Percentiles rank a stretch among this genome's conserved stretches.
Conservation (phyloP, 2,797 vertebrate genomes). For the Sparidentex hasta region DNA sequence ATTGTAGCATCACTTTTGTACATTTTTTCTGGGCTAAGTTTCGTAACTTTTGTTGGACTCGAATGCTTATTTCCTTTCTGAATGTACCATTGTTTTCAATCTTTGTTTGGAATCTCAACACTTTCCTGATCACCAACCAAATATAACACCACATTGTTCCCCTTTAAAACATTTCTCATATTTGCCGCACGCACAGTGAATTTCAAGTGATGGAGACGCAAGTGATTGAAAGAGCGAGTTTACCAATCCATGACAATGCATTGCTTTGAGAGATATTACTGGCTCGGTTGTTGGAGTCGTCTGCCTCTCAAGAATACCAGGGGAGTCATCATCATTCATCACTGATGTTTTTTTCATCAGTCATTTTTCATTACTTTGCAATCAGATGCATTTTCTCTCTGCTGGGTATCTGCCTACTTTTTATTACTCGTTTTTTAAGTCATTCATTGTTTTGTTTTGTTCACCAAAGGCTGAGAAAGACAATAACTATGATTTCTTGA, state of each 20-base stretch:
- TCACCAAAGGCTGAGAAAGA: not conserved
- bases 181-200: not conserved
- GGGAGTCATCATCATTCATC: constrained; percentile 26
- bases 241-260: not conserved
- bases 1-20: not conserved
- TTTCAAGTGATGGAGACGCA: constrained; percentile 7
- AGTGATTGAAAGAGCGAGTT: not conserved
- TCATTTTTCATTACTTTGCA: constrained; percentile 30
- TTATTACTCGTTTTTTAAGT: not conserved
- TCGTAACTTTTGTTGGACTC: not conserved
- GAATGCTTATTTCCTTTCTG: not conserved
- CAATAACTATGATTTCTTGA: not conserved
- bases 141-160: not conserved
- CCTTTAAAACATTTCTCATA: not conserved
- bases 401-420: not conserved
- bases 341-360: constrained; percentile 7
- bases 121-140: not conserved
- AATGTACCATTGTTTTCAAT: not conserved
- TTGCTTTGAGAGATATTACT: constrained; percentile 19
- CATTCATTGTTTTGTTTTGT: constrained; percentile 12
- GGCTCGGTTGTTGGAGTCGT: not conserved
- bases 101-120: constrained; percentile 10
- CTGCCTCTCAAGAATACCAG: constrained; percentile 7
- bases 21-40: not conserved
- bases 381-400: constrained; percentile 8